Evolutionary conservation across 2,888 invertebrate genomes (phyloP).

Genomic region (Fragum fragum): DNA sequence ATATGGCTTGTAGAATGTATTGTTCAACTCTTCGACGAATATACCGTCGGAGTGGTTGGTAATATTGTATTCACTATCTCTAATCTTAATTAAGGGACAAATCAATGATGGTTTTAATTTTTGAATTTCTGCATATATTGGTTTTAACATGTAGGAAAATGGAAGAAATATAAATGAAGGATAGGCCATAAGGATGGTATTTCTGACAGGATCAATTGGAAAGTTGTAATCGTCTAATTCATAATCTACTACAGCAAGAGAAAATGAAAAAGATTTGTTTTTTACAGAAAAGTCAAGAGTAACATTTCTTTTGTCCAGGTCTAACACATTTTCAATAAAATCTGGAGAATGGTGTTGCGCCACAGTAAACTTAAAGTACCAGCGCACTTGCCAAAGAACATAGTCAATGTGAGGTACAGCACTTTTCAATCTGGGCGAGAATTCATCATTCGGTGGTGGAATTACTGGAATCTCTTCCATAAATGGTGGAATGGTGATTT

Average conservation of each 20-base stretch:
- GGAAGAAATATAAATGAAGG: not conserved
- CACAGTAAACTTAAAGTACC: not conserved
- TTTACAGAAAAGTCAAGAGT: not conserved
- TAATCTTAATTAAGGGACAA: conserved; percentile 1
- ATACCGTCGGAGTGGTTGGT: not conserved
- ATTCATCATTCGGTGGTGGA: no score
- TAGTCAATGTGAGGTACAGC: not conserved
- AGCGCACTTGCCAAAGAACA: not conserved
- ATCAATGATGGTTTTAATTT: not conserved
- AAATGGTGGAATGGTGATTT: no score
- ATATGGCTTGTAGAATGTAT: not conserved
- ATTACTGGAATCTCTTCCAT: no score
- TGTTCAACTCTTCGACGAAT: not conserved
- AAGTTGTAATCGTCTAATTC: not conserved
- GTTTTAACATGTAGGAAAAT: no score
- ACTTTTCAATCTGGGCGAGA: no score
- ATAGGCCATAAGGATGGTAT: not conserved
- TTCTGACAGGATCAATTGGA: not conserved
- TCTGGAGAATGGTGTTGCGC: not conserved
- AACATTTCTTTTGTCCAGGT: not conserved
- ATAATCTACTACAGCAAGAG: not conserved
- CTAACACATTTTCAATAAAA: conserved; percentile 3
- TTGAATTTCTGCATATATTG: not conserved
- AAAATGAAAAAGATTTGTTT: not conserved
- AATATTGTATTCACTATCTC: not conserved